Evolutionary conservation across 2,113 vertebrate genomes (phyloP).

Genomic region (Phalacrocorax pelagicus): DNA sequence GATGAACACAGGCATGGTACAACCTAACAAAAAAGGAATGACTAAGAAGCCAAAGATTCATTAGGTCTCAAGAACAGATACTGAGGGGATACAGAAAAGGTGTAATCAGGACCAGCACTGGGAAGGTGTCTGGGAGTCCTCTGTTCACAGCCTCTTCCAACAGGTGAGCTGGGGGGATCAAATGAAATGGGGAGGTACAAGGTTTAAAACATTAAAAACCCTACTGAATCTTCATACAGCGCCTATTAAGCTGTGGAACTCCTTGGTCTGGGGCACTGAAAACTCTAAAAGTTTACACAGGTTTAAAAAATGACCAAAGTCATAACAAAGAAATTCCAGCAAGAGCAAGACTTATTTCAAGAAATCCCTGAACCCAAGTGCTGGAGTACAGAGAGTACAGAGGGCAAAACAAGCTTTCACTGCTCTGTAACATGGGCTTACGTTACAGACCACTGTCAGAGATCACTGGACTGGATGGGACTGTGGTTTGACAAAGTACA

Average conservation of each 20-base stretch:
- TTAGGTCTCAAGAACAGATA: not conserved
- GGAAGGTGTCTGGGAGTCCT: not conserved
- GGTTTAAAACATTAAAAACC: not conserved
- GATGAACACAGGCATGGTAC: not conserved
- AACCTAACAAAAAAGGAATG: not conserved
- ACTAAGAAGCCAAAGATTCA: not conserved
- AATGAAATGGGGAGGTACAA: not conserved
- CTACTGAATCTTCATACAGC: not conserved
- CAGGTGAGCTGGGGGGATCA: not conserved
- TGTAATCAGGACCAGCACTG: not conserved
- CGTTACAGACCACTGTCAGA: not conserved
- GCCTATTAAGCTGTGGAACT: not conserved
- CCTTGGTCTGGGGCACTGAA: not conserved
- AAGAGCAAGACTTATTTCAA: not conserved
- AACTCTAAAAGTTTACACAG: not conserved
- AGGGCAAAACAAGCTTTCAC: not conserved
- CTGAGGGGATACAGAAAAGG: not conserved
- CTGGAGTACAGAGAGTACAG: fast-evolving
- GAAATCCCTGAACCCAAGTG: not conserved
- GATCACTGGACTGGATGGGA: not conserved
- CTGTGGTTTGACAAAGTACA: not conserved
- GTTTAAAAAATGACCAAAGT: not conserved
- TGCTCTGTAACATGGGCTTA: not conserved
- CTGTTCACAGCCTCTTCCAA: not conserved
- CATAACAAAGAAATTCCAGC: not conserved